Conservation (phyloP, 2,888 invertebrate genomes). For the Acleris sparsana region DNA sequence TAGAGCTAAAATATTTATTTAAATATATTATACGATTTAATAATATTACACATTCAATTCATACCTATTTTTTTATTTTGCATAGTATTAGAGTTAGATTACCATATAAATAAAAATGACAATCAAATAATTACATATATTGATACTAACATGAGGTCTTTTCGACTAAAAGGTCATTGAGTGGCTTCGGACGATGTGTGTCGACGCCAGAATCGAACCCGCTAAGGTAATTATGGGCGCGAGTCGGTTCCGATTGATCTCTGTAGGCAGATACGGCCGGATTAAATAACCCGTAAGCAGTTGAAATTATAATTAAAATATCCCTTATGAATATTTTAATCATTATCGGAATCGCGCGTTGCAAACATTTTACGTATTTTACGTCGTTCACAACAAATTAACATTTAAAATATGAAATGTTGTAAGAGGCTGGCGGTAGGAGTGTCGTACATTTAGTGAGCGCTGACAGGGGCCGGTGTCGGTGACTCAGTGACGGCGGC, state of each 20-base stretch:
- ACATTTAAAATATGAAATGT: slow-evolving; percentile 60
- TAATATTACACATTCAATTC: no score
- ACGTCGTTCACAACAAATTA: slow-evolving; percentile 53
- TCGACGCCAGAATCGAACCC: slow-evolving; percentile 9
- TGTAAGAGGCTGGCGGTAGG: slow-evolving; percentile 30
- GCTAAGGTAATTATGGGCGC: slow-evolving; percentile 26
- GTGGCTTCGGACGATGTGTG: slow-evolving; percentile 6
- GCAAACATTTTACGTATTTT: slow-evolving; percentile 65
- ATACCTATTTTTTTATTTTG: no score
- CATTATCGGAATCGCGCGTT: slow-evolving; percentile 47
- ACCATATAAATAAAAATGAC: no score
- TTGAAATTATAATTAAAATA: slow-evolving; percentile 71
- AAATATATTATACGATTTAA: no score
- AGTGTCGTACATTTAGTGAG: slow-evolving; percentile 36
- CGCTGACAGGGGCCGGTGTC: slow-evolving; percentile 42
- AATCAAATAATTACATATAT: neutral
- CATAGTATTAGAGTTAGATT: no score
- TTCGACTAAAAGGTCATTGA: neutral
- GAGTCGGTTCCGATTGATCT: slow-evolving; percentile 50
- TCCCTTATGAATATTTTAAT: slow-evolving; percentile 58
- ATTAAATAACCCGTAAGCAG: slow-evolving; percentile 60
- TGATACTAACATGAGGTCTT: neutral
- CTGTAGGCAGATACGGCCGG: slow-evolving; percentile 47
- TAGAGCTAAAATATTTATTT: neutral
- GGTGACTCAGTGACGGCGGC: slow-evolving; percentile 24